phyloP scores from a whole-genome alignment of 2,888 invertebrate species.

The Tetrapedia diversipes region DNA sequence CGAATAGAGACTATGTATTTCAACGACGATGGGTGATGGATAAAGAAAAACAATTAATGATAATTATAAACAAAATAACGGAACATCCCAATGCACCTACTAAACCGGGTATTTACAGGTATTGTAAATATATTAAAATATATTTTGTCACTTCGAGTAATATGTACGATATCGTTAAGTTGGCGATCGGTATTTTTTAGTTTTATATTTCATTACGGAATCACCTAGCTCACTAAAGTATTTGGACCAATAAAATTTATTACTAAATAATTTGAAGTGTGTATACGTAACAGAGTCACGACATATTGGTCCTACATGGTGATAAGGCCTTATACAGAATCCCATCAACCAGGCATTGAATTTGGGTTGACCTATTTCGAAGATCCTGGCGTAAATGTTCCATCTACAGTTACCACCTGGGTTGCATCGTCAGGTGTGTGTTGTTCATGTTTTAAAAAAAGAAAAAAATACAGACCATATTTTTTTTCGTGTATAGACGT shows the following conservation, averaged over 20 bases:
- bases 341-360: conserved; percentile 89
- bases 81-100: conserved; percentile 88
- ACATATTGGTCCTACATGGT: conserved; percentile 95
- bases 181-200: conserved; percentile 47
- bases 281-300: conserved; percentile 83
- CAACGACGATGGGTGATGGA: conserved; percentile 86
- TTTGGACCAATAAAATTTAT: conserved; percentile 35
- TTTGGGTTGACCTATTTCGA: conserved; percentile 95
- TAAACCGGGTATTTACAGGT: conserved; percentile 87
- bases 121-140: conserved; percentile 33
- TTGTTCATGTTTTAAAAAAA: background rate
- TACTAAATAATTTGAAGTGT: conserved; percentile 51
- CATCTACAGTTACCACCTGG: conserved; percentile 89
- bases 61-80: conserved; percentile 88
- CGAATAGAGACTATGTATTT: conserved; percentile 94
- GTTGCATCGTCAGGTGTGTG: conserved; percentile 84
- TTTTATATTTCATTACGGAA: conserved; percentile 58
- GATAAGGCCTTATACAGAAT: conserved; percentile 87
- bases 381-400: conserved; percentile 92
- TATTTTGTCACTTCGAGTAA: background rate
- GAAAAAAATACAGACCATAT: background rate
- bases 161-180: conserved; percentile 29
- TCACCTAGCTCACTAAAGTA: conserved; percentile 46
- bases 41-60: conserved; percentile 85
- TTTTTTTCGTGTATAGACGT: background rate